Conservation (phyloP, 1,140 invertebrate genomes). For the Macrosteles quadrilineatus region DNA sequence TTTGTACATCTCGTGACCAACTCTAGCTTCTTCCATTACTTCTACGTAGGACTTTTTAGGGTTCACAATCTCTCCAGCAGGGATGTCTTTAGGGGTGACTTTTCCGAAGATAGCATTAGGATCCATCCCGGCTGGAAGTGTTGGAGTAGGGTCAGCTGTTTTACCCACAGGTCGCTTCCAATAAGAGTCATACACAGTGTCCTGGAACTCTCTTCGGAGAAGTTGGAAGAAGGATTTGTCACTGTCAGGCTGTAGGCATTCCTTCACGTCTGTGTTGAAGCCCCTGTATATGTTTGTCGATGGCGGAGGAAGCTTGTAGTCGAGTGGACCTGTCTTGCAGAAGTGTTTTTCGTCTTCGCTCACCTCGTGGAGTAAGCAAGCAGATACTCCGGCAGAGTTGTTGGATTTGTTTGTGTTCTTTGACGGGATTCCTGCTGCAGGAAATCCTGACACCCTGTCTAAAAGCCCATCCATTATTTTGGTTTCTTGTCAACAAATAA, state of each 20-base stretch:
- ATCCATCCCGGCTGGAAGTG: not conserved
- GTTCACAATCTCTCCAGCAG: not conserved
- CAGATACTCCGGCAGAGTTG: no score
- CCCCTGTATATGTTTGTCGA: not conserved
- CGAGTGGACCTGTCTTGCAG: not conserved
- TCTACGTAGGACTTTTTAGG: not conserved
- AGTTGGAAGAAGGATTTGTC: not conserved
- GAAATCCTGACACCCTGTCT: not conserved
- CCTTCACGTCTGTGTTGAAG: not conserved
- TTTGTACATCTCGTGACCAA: conserved; percentile 3
- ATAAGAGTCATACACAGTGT: conserved; percentile 8
- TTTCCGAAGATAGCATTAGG: not conserved
- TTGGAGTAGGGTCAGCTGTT: not conserved
- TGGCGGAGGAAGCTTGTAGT: not conserved
- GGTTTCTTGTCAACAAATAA: no score
- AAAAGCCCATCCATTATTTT: no score
- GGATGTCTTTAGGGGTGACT: not conserved
- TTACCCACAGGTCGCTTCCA: not conserved
- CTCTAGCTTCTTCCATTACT: not conserved
- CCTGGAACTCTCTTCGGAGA: not conserved
- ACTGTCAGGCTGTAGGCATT: not conserved
- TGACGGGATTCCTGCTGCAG: not conserved
- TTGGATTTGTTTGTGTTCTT: not conserved
- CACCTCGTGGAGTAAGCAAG: no score
- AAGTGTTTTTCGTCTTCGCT: no score